Evolutionary conservation across 64 coral and sea anemone genomes (phyloP), one percentile per base, ranked within the genome.

Genomic region (Porites lutea): DNA sequence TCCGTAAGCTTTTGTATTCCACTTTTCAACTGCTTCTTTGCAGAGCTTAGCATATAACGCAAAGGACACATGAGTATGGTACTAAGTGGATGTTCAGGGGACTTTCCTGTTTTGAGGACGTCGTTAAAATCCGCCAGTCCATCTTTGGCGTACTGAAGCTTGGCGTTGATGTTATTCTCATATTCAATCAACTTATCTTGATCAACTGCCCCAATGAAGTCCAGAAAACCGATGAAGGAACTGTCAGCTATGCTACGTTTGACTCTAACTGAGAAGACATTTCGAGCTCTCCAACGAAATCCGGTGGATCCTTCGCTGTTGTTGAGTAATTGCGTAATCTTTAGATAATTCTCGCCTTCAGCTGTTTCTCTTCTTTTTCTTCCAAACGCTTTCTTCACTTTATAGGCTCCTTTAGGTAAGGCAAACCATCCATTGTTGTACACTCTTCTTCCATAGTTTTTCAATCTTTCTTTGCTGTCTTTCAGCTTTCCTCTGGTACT

Each of bases 181-280:
- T 82, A 16, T 10, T 87, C 69, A 21, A 52, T 47, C 0, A 96
- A 14, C 46, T 73, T 74, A 44, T 75, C 72, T 70, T 89, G 49
- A 77, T 96, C 94, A 12, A 96, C 21, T 14, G 76, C 86, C 7
- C 94, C 94, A 89, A 96, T 59, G 54, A 89, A 96, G 71, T 96
- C 94, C 66, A 96, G 90, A 88, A 95, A 95, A 4, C 77, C 82
- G 43, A 92, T 88, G 60, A 95, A 92, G 20, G 79, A 80, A 58
- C 52, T 81, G 6, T 89, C 77, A 37, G 89, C 62, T 59, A 92
- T 15, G 52, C 63, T 74, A 7, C 94, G 83, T 71, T 86, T 89
- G 15, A 19, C 77, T 84, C 90, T 87, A 6, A 60, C 69, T 45
- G 64, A 53, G 78, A 60, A 53, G 16, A 13, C 59, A 78, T 13